Percentiles rank a stretch among this genome's conserved stretches.
Evolutionary conservation across 2,113 vertebrate species (phyloP).

Genomic region (Corythoichthys intestinalis): DNA sequence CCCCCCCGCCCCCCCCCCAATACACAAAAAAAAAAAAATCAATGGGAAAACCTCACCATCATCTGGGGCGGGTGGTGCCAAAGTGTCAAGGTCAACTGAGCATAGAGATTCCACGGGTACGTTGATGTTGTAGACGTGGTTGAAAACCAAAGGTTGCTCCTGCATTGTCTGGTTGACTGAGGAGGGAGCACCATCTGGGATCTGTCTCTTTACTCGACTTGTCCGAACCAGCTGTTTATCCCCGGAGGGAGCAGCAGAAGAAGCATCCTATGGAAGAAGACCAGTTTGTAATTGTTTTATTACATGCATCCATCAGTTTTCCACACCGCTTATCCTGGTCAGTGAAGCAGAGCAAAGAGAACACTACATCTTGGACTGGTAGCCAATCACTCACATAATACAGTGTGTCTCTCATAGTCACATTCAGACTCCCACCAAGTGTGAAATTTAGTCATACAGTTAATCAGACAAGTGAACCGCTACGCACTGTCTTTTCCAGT

Average conservation of each 20-base stretch:
- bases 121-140: conserved; percentile 95
- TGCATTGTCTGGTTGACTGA: conserved; percentile 74
- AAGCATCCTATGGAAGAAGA: conserved; percentile 44
- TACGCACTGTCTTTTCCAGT: too few relatives aligned
- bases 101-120: conserved; percentile 88
- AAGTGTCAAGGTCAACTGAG: conserved; percentile 79
- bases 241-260: conserved; percentile 53
- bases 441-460: too few relatives aligned
- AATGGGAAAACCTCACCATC: conserved; percentile 44
- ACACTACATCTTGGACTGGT: too few relatives aligned
- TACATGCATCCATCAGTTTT: neutral
- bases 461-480: too few relatives aligned
- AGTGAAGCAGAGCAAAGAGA: too few relatives aligned
- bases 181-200: conserved; percentile 43
- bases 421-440: too few relatives aligned
- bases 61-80: conserved; percentile 34
- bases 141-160: conserved; percentile 88
- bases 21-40: conserved; percentile 1
- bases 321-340: neutral
- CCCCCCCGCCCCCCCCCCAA: neutral
- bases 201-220: conserved; percentile 70
- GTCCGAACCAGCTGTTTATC: conserved; percentile 66
- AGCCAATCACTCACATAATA: too few relatives aligned
- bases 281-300: neutral
- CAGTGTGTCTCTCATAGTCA: too few relatives aligned